Evolutionary conservation across 1,140 invertebrate species (phyloP).

Genomic region (Monomorium pharaonis): DNA sequence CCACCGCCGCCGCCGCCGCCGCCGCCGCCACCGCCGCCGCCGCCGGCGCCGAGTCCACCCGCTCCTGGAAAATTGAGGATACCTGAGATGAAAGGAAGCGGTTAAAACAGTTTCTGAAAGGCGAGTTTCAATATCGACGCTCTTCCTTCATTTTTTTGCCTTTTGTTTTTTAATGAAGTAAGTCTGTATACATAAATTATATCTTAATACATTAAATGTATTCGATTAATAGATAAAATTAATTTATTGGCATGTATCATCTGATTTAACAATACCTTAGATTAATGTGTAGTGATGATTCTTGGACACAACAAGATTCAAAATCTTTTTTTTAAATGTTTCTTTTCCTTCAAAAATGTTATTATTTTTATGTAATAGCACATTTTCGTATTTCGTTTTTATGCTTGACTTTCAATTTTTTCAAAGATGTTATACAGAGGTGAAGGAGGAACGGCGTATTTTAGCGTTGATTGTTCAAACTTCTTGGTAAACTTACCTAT

Average conservation of each 20-base stretch:
- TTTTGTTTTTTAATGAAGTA: not conserved
- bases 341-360: no score
- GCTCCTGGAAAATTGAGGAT: constrained; percentile 38
- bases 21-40: not conserved
- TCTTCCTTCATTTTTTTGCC: not conserved
- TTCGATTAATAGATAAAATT: not conserved
- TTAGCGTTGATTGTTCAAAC: no score
- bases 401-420: not conserved
- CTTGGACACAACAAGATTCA: not conserved
- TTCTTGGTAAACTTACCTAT: no score
- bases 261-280: not conserved
- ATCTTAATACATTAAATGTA: no score
- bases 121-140: not conserved
- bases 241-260: not conserved
- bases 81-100: constrained; percentile 17
- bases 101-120: not conserved
- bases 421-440: not conserved
- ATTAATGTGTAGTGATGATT: not conserved
- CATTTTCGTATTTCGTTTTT: not conserved
- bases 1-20: constrained; percentile 1
- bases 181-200: not conserved
- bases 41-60: constrained; percentile 1
- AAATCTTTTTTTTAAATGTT: not conserved
- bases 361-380: not conserved
- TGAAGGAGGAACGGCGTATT: constrained; percentile 37